A percentile compares a stretch with the other conserved stretches of the same genome.
Evolutionary conservation across 2,888 invertebrate species (phyloP).

Genomic region (Aproaerema taeniolella): DNA sequence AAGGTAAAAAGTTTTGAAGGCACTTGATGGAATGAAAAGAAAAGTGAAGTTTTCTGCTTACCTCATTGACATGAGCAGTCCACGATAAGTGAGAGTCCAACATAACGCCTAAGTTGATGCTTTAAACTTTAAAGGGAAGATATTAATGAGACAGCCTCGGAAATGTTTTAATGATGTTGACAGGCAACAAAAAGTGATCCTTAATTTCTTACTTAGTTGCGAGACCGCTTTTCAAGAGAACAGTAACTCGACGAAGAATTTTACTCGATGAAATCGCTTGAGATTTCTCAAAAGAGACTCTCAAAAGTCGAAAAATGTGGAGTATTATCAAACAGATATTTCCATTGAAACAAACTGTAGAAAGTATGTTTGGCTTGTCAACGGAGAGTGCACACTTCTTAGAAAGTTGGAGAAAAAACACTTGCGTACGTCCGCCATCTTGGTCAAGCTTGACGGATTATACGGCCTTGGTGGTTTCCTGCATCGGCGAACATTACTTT

Average conservation of each 20-base stretch:
- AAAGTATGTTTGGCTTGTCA: conserved; percentile 8
- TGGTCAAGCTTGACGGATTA: conserved; percentile 32
- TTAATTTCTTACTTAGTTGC: too few species aligned
- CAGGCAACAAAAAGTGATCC: conserved; percentile 3
- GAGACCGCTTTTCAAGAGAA: too few species aligned
- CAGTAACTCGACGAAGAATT: too few species aligned
- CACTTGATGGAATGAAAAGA: too few species aligned
- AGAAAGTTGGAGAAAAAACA: conserved; percentile 34
- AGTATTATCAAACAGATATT: background rate
- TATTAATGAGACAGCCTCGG: conserved; percentile 10
- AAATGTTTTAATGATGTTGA: conserved; percentile 11
- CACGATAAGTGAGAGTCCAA: too few species aligned
- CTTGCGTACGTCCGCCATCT: conserved; percentile 29
- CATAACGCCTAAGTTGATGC: too few species aligned
- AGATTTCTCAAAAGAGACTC: too few species aligned
- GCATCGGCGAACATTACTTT: conserved; percentile 16
- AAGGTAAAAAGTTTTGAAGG: too few species aligned
- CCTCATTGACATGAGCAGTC: too few species aligned
- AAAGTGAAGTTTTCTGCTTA: too few species aligned
- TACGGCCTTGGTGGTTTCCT: conserved; percentile 35
- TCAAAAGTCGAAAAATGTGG: too few species aligned
- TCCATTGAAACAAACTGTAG: conserved; percentile 5
- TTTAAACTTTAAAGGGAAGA: conserved; percentile 8
- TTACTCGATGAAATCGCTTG: background rate
- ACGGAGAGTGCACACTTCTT: conserved; percentile 16